A percentile compares a stretch with the other conserved stretches of the same genome.
Evolutionary conservation across 2,888 invertebrate species (phyloP).

Genomic region (Standfussiana lucernea): DNA sequence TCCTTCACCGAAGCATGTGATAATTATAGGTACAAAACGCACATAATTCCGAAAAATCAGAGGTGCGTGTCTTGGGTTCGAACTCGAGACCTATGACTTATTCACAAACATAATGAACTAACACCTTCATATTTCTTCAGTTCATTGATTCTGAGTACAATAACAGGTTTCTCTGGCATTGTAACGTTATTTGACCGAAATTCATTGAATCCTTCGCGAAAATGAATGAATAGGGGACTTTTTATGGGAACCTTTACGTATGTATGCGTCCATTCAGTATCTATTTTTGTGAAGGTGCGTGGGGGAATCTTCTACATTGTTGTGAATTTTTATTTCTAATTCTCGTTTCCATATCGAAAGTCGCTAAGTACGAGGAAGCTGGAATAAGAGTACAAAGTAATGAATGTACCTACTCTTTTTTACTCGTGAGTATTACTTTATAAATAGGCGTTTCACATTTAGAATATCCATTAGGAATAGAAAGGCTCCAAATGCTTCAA

Average conservation of each 20-base stretch:
- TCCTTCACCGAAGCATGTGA: too few species aligned
- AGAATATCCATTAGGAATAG: neutral
- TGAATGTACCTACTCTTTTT: neutral
- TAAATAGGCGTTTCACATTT: neutral
- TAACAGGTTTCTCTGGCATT: slow-evolving; percentile 39
- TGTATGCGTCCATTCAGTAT: slow-evolving; percentile 32
- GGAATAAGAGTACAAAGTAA: slow-evolving; percentile 21
- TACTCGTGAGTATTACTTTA: slow-evolving; percentile 2
- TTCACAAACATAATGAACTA: slow-evolving; percentile 69
- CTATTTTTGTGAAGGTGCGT: slow-evolving; percentile 36
- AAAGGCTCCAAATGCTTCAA: neutral
- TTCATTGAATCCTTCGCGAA: slow-evolving; percentile 16
- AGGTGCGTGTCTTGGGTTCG: too few species aligned
- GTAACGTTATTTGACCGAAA: slow-evolving; percentile 24
- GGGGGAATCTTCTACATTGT: slow-evolving; percentile 34
- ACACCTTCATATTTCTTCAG: slow-evolving; percentile 63
- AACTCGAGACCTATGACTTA: too few species aligned
- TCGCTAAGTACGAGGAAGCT: slow-evolving; percentile 9
- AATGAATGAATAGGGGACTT: slow-evolving; percentile 24
- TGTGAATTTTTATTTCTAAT: slow-evolving; percentile 40
- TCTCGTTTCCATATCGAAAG: slow-evolving; percentile 29
- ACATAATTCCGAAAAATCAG: too few species aligned
- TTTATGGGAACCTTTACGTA: slow-evolving; percentile 12
- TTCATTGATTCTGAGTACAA: slow-evolving; percentile 50
- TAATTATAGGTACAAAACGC: too few species aligned